These are phyloP conservation scores for Ciona savignyi DNA, from an alignment of 23 tunicate genomes.

Conservation along the genomic window DNA sequence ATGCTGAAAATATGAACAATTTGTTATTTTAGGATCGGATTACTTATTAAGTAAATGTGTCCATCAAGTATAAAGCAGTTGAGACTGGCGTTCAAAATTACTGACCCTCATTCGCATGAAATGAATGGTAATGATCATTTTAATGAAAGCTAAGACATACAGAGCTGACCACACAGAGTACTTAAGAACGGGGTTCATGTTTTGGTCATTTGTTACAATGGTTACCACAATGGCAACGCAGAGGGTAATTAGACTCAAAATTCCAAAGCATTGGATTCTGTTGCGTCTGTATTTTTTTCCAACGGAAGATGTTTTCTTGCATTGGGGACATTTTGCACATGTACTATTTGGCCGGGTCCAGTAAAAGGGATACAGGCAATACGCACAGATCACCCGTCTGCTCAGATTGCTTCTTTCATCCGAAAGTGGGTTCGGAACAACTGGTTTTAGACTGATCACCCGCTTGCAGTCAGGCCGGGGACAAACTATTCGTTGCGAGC, in stretches of 20 bases:
- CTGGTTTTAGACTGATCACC: constrained; percentile 39
- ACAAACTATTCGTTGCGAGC: constrained; percentile 59
- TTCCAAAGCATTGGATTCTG: neutral
- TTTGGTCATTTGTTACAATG: constrained; percentile 2
- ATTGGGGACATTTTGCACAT: constrained; percentile 28
- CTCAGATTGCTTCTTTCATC: constrained; percentile 4
- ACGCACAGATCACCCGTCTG: constrained; percentile 40
- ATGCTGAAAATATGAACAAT: no score
- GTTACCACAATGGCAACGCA: constrained; percentile 11
- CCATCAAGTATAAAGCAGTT: constrained; percentile 25
- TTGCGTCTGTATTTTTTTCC: constrained; percentile 11
- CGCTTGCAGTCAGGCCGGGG: constrained; percentile 63
- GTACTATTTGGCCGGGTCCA: constrained; percentile 9
- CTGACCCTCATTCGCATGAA: constrained; percentile 19
- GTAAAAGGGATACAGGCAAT: neutral
- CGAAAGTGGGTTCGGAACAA: neutral
- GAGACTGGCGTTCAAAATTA: constrained; percentile 4
- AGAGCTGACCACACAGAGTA: neutral
- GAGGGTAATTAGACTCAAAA: neutral
- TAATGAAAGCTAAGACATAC: neutral
- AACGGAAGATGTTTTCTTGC: constrained; percentile 14
- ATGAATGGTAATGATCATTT: neutral
- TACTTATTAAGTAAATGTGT: no score
- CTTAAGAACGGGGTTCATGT: neutral
- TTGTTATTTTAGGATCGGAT: no score